Evolutionary conservation across 2,113 vertebrate species (phyloP).

Genomic region (Oxyruncus cristatus): DNA sequence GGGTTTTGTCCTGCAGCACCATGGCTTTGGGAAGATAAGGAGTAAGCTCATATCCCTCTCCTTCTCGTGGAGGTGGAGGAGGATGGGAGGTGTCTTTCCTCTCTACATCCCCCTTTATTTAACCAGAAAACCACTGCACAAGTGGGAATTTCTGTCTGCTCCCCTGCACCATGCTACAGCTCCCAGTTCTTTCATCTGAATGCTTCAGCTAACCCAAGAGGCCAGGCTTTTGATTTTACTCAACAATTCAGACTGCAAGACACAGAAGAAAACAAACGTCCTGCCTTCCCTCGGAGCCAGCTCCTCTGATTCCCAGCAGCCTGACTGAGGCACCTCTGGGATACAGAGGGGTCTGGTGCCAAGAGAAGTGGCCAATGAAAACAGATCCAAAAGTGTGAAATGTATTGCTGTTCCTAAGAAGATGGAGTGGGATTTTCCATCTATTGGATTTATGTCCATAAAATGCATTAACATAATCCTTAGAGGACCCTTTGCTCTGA

Average conservation of each 20-base stretch:
- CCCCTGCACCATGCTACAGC: background rate
- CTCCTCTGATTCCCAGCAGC: background rate
- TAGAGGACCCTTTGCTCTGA: background rate
- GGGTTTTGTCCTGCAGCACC: background rate
- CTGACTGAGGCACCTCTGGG: background rate
- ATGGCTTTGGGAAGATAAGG: background rate
- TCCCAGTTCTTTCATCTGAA: background rate
- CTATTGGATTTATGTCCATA: background rate
- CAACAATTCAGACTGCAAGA: background rate
- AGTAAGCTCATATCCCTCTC: background rate
- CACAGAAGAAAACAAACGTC: background rate
- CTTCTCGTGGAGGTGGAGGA: background rate
- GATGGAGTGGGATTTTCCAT: background rate
- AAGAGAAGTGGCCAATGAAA: background rate
- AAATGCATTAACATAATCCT: conserved; percentile 39
- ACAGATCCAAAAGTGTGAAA: conserved; percentile 2
- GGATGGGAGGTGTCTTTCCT: background rate
- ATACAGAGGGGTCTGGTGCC: background rate
- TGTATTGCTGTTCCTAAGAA: background rate
- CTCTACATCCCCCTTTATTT: background rate
- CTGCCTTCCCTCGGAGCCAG: background rate
- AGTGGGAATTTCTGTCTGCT: background rate
- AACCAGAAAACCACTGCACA: background rate
- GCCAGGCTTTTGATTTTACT: background rate
- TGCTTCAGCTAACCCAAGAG: background rate